Evolutionary conservation across 2,888 invertebrate genomes (phyloP), one percentile per base, ranked within the genome.

Genomic region (Hemistola chrysoprasaria): DNA sequence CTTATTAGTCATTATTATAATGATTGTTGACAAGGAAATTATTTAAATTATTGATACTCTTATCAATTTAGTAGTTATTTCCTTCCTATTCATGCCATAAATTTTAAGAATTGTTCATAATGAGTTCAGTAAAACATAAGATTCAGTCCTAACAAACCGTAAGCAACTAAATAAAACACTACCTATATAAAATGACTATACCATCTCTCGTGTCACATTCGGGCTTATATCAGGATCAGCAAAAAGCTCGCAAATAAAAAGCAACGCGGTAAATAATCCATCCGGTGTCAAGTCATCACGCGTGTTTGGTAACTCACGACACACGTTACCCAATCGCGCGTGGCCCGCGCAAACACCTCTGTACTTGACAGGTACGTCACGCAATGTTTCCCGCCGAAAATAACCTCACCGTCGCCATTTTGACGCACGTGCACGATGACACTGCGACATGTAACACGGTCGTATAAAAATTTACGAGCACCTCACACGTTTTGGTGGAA

Each of bases 381-480:
- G 79, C 69, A 68, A 67, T 68, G 68, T 69, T 65, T 64, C 62
- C 65, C 64, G 68, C 65, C 61, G 62, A 70, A 70, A 71, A 69
- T 69, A 67, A 67, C 67, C 59, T 50, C 50, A 41, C 49, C 44
- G 50, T 52, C 57, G 59, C 60, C 44, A 55, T 55, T 52, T 51
- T 65, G 62, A 59, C 60, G 62, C 55, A 55, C 56, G 50, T 59
- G 56, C 60, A 56, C 65, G 67, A 72, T 69, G 68, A 60, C 70
- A 60, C 59, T 43, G 61, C 74, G 73, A 68, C 73, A 71, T 71
- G 71, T 66, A 59, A 56, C 66, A 56, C 55, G 70, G 65, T 67
- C 66, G 65, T 73, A 78, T 80, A 79, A 80, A 80, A 79, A 78
- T 71, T 80, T 79, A 80, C 72, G 78, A 77, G 49, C 60, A 65